Evolutionary conservation across 2,797 vertebrate genomes (phyloP), one percentile per base, ranked within the genome.

Genomic region (Dallia pectoralis): DNA sequence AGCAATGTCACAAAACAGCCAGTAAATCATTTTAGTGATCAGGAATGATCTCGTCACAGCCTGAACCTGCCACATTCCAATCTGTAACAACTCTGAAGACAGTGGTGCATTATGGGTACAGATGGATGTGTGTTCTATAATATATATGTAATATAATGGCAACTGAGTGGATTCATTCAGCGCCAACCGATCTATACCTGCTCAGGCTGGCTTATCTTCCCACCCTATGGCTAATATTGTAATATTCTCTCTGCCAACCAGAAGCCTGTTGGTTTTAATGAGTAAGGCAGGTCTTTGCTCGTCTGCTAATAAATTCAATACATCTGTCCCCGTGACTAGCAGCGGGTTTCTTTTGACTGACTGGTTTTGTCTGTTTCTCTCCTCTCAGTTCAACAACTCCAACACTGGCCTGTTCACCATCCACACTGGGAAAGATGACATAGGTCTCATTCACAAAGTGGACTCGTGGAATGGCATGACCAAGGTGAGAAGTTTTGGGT

Each of bases 381-480:
- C 72, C 69, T 61, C 7, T 40, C 84, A 99, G 97, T 86, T 99
- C 64, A 99, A 99, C 86, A 93, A 95, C 91, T 92, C 96, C 0
- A 51, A 96, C 79, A 91, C 94, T 0, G 97, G 96, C 2, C 77
- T 96, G 77, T 99, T 99, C 91, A 98, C 95, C 0, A 91, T 98
- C 44, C 82, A 93, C 86, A 97, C 95, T 0, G 97, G 97, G 1
- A 71, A 87, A 73, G 88, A 90, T 33, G 16, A 98, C 88, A 94
- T 99, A 88, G 91, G 77, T 51, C 92, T 88, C 0, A 93, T 95
- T 16, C 97, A 99, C 66, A 87, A 88, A 5, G 93, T 99, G 0
- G 95, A 98, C 73, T 93, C 86, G 0, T 99, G 97, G 97, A 98
- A 99, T 0, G 96, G 97, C 0, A 56, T 96, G 53, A 27, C 53